These are phyloP conservation scores for Seriola aureovittata DNA, from an alignment of 2,113 vertebrate genomes.

Conservation along the genomic window DNA sequence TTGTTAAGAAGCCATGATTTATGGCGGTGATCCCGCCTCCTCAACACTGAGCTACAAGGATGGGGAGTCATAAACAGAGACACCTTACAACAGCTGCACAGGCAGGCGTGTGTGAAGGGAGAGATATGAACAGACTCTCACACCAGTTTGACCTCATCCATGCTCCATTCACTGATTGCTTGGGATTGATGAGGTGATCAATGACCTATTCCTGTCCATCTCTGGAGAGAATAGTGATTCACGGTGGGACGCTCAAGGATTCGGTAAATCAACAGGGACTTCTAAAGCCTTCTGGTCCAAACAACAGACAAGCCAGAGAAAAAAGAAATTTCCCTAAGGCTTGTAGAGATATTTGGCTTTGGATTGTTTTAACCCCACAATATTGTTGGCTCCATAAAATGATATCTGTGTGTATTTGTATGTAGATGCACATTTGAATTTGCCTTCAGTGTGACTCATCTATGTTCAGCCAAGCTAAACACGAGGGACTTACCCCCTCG, in stretches of 20 bases:
- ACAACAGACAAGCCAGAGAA: constrained; percentile 7
- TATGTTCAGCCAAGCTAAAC: constrained; percentile 26
- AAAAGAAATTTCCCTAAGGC: not conserved
- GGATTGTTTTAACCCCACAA: constrained; percentile 21
- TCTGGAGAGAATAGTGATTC: constrained; percentile 52
- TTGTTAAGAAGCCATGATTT: constrained; percentile 52
- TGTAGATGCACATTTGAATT: constrained; percentile 22
- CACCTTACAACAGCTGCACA: constrained; percentile 22
- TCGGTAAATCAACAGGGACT: constrained; percentile 29
- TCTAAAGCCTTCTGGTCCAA: constrained; percentile 21
- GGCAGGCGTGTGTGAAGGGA: not conserved
- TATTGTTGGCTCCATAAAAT: constrained; percentile 5
- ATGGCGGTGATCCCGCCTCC: constrained; percentile 33
- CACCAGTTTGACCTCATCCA: constrained; percentile 32
- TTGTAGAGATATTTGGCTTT: not conserved
- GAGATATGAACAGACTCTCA: not conserved
- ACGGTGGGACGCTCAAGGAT: constrained; percentile 30
- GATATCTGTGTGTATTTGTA: constrained; percentile 19
- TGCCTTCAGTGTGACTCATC: constrained; percentile 67
- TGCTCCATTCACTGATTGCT: constrained; percentile 37
- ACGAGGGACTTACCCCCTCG: constrained; percentile 44
- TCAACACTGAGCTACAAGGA: constrained; percentile 29
- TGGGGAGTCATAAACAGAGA: constrained; percentile 39
- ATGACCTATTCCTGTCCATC: constrained; percentile 54
- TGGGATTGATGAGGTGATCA: constrained; percentile 66